These are phyloP conservation scores for Campoletis sonorensis DNA, from an alignment of 1,140 invertebrate genomes.

Conservation along the genomic window DNA sequence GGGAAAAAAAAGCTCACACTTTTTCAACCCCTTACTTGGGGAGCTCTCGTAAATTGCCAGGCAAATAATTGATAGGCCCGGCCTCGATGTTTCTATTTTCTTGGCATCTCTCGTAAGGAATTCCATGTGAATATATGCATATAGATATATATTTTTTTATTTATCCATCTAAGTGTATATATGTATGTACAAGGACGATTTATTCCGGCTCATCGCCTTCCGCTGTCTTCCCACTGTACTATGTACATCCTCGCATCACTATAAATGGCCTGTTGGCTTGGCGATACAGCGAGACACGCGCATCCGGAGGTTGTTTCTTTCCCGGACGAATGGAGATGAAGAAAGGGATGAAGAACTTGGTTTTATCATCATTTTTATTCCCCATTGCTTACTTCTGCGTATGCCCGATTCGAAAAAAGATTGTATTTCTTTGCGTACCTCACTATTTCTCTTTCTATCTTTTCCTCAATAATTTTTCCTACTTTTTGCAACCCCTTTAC, in stretches of 20 bases:
- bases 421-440: conserved; percentile 1
- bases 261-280: conserved; percentile 30
- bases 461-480: conserved; percentile 34
- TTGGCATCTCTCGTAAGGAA: conserved; percentile 38
- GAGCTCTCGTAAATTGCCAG: conserved; percentile 38
- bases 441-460: neutral
- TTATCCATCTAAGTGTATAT: neutral
- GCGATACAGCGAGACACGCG: neutral
- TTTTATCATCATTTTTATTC: conserved; percentile 24
- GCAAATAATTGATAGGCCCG: conserved; percentile 46
- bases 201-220: conserved; percentile 43
- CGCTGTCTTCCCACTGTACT: conserved; percentile 11
- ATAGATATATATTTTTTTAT: too few species aligned
- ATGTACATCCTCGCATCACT: conserved; percentile 13
- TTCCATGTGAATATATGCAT: neutral
- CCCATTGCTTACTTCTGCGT: too few species aligned
- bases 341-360: neutral
- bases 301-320: neutral
- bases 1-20: conserved; percentile 13
- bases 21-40: conserved; percentile 3
- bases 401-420: conserved; percentile 26
- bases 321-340: conserved; percentile 2
- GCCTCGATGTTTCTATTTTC: conserved; percentile 45
- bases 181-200: conserved; percentile 16
- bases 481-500: conserved; percentile 6